Conservation (phyloP, 2,113 vertebrate species). For the Halcyon malimbica region DNA sequence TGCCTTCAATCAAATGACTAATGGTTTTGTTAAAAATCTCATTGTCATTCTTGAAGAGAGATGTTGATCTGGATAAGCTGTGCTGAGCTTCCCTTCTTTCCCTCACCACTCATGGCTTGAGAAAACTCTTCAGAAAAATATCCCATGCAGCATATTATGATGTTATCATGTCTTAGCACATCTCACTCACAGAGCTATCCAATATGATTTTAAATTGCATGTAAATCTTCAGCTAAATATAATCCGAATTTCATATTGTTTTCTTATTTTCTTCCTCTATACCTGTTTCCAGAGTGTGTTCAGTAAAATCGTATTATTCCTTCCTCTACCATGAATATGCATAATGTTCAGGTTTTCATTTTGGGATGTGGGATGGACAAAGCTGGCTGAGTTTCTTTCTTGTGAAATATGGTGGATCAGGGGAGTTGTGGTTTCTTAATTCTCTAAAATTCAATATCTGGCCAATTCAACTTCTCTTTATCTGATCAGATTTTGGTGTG, state of each 20-base stretch:
- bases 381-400: neutral
- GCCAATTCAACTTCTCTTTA: neutral
- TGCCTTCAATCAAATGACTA: constrained; percentile 69
- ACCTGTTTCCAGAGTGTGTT: neutral
- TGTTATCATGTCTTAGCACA: neutral
- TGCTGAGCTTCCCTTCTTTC: constrained; percentile 13
- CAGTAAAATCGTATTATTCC: neutral
- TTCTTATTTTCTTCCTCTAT: constrained; percentile 31
- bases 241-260: neutral
- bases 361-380: neutral
- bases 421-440: constrained; percentile 9
- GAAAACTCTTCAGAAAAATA: constrained; percentile 54
- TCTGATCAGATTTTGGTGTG: neutral
- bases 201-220: constrained; percentile 2
- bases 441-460: neutral
- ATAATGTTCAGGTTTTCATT: constrained; percentile 18
- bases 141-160: constrained; percentile 14
- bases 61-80: constrained; percentile 59
- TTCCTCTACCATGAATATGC: constrained; percentile 24
- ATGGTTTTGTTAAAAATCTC: constrained; percentile 72
- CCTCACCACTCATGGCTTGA: constrained; percentile 15
- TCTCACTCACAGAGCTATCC: neutral
- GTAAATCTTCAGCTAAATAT: constrained; percentile 29
- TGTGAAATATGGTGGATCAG: neutral
- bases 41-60: constrained; percentile 47